Evolutionary conservation across 35 echinoderm and acorn worm species (phyloP).

Genomic region (Ptychodera flava): DNA sequence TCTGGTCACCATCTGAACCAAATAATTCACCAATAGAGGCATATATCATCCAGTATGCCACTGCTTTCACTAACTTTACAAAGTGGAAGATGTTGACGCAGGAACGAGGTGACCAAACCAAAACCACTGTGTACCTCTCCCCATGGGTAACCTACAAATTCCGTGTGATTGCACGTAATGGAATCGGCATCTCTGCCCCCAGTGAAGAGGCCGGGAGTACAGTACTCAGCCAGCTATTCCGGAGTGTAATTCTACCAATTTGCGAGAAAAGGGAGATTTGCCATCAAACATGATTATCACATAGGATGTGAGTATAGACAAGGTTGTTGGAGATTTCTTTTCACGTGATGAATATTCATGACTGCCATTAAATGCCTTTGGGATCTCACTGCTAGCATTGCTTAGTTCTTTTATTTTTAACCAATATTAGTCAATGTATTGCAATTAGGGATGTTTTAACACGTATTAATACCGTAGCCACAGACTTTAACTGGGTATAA

Average conservation of each 20-base stretch:
- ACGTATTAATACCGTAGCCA: no score
- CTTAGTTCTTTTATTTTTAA: no score
- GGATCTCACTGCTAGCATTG: no score
- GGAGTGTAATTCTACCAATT: slow-evolving; percentile 10
- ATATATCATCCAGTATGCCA: neutral
- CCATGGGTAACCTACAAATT: neutral
- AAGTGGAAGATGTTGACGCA: neutral
- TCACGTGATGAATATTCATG: no score
- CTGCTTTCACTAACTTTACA: neutral
- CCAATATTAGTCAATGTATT: no score
- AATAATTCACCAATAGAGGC: neutral
- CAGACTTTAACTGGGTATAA: no score
- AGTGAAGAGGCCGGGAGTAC: neutral
- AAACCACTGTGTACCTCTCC: neutral
- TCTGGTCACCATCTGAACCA: neutral
- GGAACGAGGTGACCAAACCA: neutral
- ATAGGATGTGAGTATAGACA: neutral
- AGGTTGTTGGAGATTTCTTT: no score
- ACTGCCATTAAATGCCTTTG: no score
- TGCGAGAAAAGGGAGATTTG: neutral
- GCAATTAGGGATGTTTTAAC: no score
- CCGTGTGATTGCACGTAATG: neutral
- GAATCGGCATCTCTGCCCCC: neutral
- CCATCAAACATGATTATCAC: neutral
- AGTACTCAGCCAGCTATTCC: slow-evolving; percentile 15